Base-by-base conservation (phyloP, 2,113 vertebrate genomes). In the Mobula birostris region DNA sequence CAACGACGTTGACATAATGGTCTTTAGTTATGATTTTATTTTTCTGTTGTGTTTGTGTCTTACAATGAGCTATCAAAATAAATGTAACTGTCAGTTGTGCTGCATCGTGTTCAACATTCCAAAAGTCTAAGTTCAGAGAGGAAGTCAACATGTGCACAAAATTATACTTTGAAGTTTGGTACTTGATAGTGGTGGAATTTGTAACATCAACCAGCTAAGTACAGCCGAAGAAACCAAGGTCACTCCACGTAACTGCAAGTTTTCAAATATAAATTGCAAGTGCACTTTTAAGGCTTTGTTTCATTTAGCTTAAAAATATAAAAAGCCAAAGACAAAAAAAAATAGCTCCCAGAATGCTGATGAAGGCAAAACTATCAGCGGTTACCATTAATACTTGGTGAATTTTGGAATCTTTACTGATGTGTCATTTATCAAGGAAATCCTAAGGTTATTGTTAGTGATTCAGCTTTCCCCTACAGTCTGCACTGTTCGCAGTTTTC, bases 31-130 rank as follows among this genome's bases (percentile, higher is more conserved):
- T 88, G 83, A 70, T 70, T 70, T 70, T 70, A 82, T 63, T 88
- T 88, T 63, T 61, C 56, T 87, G 5, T 11, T 87, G 24, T 63
- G 27, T 88, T 63, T n/a, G 83, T 2, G n/a, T 61, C 83, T 17
- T 88, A 12, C 24, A 88, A 4, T n/a, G 83, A 4, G 29, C 27
- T 85, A 58, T 85, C 19, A 27, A 56, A 88, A 63, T 63, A 88
- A 88, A 88, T 88, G 29, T 29, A 88, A 29, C 83, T 63, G 58
- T 63, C 61, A 27, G 58, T 27, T 61, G 58, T 87, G 58, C 58
- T 61, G 83, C 83, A 63, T 87, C 48, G 63, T 88, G 58, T 88
- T 88, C 83, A 27, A 88, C 83, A 88, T 88, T 88, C 83, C 83
- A n/a, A 58, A 88, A 11, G 14, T n/a, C 27, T 88, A 61, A n/a